Evolutionary conservation across 2,113 vertebrate genomes (phyloP).

Genomic region (Myotis davidii): DNA sequence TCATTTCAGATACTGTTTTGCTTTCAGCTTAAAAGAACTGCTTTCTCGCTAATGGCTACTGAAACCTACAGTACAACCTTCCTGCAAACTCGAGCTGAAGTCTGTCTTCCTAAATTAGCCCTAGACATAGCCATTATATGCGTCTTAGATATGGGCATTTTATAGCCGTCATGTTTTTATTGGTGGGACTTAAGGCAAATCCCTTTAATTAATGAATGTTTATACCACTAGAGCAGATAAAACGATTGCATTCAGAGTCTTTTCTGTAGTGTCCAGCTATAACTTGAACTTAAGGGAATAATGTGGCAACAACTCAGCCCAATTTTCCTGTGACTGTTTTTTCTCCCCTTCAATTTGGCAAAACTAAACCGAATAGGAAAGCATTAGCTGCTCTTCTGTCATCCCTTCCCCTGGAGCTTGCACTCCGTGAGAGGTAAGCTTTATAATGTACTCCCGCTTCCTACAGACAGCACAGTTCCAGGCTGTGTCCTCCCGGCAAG

Average conservation of each 20-base stretch:
- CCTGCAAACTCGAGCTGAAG: background rate
- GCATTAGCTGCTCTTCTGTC: background rate
- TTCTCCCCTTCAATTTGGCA: background rate
- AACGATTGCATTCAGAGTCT: background rate
- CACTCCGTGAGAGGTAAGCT: rapidly evolving
- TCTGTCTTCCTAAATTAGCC: background rate
- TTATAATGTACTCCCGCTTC: background rate
- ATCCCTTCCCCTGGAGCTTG: background rate
- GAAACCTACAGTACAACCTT: background rate
- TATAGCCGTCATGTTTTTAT: background rate
- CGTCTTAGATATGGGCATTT: background rate
- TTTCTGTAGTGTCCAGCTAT: background rate
- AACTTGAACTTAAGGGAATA: constrained; percentile 23
- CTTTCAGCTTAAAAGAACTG: background rate
- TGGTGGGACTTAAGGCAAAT: background rate
- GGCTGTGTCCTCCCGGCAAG: background rate
- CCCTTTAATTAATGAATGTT: constrained; percentile 37
- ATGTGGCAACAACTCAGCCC: background rate
- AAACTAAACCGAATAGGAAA: background rate
- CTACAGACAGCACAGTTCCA: background rate
- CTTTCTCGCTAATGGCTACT: background rate
- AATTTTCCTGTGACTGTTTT: background rate
- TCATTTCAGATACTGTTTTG: background rate
- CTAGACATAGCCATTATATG: background rate
- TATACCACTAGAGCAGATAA: background rate